Percentiles rank a stretch among this genome's conserved stretches.
Evolutionary conservation across 2,113 vertebrate species (phyloP).

Genomic region (Hyaena hyaena): DNA sequence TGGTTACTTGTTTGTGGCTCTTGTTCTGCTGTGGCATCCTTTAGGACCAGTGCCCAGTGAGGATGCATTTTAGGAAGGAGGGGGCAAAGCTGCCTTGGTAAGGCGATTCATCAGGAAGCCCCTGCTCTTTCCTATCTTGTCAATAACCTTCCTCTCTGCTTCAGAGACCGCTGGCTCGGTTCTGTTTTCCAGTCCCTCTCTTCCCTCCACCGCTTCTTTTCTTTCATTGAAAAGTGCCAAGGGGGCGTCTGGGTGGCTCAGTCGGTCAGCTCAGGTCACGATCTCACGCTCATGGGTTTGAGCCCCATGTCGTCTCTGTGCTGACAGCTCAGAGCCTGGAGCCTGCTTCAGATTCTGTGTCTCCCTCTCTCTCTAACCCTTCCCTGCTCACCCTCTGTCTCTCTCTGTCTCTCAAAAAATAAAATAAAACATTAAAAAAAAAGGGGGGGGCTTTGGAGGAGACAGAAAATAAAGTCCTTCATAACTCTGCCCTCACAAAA

Average conservation of each 20-base stretch:
- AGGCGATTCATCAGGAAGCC: neutral
- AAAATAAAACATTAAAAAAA: too few relatives aligned
- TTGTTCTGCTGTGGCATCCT: neutral
- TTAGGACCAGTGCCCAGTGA: neutral
- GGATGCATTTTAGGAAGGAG: neutral
- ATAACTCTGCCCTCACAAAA: constrained; percentile 36
- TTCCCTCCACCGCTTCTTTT: neutral
- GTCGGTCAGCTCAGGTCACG: too few relatives aligned
- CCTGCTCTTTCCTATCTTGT: neutral
- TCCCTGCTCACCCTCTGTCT: too few relatives aligned
- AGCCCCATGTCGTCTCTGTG: too few relatives aligned
- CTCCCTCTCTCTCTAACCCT: too few relatives aligned
- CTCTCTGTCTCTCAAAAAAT: too few relatives aligned
- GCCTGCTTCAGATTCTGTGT: too few relatives aligned
- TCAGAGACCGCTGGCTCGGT: neutral
- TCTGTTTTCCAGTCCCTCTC: neutral
- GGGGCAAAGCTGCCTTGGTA: neutral
- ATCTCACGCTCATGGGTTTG: too few relatives aligned
- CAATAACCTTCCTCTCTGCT: neutral
- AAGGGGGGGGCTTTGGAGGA: neutral
- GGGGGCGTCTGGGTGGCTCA: neutral
- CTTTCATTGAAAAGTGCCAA: constrained; percentile 39
- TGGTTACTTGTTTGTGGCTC: neutral
- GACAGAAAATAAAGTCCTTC: constrained; percentile 48
- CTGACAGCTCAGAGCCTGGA: too few relatives aligned